Evolutionary conservation across 2,113 vertebrate species (phyloP).

Genomic region (Notothenia coriiceps): DNA sequence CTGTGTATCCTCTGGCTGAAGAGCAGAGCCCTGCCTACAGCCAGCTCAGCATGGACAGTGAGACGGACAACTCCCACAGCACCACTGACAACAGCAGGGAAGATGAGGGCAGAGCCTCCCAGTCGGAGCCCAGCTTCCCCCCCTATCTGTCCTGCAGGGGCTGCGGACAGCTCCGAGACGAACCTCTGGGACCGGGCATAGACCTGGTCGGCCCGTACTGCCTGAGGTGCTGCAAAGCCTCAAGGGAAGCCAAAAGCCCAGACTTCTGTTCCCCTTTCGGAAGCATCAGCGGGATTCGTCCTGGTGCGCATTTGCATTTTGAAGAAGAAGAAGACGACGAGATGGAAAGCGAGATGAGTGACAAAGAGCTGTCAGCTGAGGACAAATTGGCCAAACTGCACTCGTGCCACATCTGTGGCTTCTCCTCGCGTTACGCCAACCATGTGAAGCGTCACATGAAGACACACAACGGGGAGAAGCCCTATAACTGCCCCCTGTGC

Average conservation of each 20-base stretch:
- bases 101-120: constrained; percentile 59
- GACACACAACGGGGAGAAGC: constrained; percentile 98
- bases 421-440: constrained; percentile 96
- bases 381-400: constrained; percentile 86
- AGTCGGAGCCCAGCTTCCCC: constrained; percentile 77
- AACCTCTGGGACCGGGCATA: constrained; percentile 79
- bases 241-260: constrained; percentile 64
- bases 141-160: constrained; percentile 88
- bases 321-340: constrained; percentile 48
- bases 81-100: constrained; percentile 79
- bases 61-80: constrained; percentile 86
- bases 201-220: constrained; percentile 83
- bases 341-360: constrained; percentile 70
- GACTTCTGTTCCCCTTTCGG: constrained; percentile 76
- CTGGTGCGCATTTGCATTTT: constrained; percentile 46
- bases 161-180: constrained; percentile 88
- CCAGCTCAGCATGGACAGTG: constrained; percentile 90
- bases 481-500: constrained; percentile 93
- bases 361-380: constrained; percentile 72
- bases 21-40: constrained; percentile 90
- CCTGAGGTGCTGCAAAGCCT: constrained; percentile 83
- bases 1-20: constrained; percentile 89
- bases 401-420: constrained; percentile 94
- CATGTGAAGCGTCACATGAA: constrained; percentile 99
- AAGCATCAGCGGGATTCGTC: constrained; percentile 59